Evolutionary conservation across 1,140 invertebrate genomes (phyloP), one percentile per base, ranked within the genome.

Genomic region (Pseudomyrmex concolor): DNA sequence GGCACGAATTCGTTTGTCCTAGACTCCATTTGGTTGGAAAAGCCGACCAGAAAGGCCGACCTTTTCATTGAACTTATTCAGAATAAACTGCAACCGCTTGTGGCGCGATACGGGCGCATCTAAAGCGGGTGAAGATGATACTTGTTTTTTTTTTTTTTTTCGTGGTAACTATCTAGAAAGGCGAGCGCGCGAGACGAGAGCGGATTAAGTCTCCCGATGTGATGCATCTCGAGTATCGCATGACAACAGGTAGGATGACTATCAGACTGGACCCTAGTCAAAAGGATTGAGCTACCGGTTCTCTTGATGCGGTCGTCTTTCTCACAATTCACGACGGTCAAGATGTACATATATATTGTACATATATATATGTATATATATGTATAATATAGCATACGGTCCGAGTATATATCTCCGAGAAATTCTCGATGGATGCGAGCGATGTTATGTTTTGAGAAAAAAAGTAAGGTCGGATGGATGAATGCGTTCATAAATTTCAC

Each of bases 211-310:
- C 76, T 83, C 45, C 76, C 34, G 34, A 34, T 34, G 78, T 74
- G 88, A 89, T 72, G 85, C 82, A 81, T 83, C 64, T 51, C 55
- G 89, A 81, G 78, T 90, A 90, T 90, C 87, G 83, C 80, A 84
- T 90, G 83, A 90, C 89, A 90, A 90, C 89, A 89, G 89, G 89
- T 90, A 90, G 82, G 67, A 67, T 68, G 63, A 81, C 74, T 71
- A 57, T 67, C 62, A 43, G 48, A 67, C 76, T 68, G 89, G 80
- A 85, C 86, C 84, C 74, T 77, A 66, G 48, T 55, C 84, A 15
- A 67, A 68, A 84, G 86, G 57, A 88, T 87, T 86, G 50, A 67
- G 89, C 88, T 89, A 89, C 89, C 89, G 83, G 85, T 90, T 89
- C 85, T 89, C 85, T 25, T 48, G 34, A 57, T 25, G 45, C 22